Evolutionary conservation across 2,113 vertebrate species (phyloP).

Genomic region (Bungarus multicinctus): DNA sequence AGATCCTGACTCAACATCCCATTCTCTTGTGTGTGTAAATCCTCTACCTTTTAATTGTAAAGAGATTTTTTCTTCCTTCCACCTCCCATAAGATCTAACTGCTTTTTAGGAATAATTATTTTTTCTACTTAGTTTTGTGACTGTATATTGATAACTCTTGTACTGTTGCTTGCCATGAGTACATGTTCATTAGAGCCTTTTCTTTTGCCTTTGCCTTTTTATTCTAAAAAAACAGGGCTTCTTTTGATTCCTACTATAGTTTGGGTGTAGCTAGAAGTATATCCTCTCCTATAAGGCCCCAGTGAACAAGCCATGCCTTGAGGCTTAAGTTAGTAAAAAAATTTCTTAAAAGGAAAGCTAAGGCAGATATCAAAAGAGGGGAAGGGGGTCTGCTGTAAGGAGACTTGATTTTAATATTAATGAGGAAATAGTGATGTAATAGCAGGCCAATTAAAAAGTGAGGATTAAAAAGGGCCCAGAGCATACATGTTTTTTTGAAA

Average conservation of each 20-base stretch:
- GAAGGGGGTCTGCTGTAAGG: neutral
- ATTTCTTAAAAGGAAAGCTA: neutral
- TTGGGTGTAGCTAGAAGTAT: neutral
- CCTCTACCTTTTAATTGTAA: neutral
- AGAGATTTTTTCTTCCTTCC: neutral
- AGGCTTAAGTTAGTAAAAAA: neutral
- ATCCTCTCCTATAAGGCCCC: neutral
- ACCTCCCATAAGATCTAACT: neutral
- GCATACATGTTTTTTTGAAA: neutral
- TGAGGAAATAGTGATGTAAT: neutral
- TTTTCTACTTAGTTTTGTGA: neutral
- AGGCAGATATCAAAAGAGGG: neutral
- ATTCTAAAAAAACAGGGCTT: neutral
- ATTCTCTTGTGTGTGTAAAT: neutral
- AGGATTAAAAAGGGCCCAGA: neutral
- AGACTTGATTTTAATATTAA: neutral
- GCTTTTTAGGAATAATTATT: neutral
- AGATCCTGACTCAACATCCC: neutral
- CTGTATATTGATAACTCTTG: neutral
- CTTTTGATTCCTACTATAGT: neutral
- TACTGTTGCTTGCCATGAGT: neutral
- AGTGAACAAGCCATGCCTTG: neutral
- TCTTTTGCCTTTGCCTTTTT: neutral
- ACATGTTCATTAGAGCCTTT: neutral
- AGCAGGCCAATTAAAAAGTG: neutral